These are phyloP conservation scores for Apogon hyalosoma DNA, from an alignment of 2,797 vertebrate species.

Conservation along the genomic window DNA sequence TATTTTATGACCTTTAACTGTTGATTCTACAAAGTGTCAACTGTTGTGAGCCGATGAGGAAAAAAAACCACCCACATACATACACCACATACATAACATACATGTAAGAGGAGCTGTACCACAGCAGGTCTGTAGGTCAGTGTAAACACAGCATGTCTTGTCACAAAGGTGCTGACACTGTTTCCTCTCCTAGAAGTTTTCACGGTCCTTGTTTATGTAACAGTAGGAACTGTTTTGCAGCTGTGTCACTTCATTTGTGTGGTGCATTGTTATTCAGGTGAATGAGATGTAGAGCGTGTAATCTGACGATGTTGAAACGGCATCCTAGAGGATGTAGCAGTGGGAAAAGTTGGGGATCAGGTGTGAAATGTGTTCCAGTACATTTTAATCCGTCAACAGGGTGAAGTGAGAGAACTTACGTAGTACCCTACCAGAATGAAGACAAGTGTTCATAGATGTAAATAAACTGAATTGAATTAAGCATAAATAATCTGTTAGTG, in stretches of 20 bases:
- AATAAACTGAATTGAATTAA: no score
- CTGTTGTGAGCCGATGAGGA: slow-evolving; percentile 1
- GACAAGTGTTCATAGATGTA: no score
- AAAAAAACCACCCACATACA: background rate
- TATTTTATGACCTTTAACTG: slow-evolving; percentile 15
- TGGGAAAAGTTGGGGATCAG: slow-evolving; percentile 37
- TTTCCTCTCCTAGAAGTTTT: slow-evolving; percentile 28
- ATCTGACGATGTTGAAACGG: slow-evolving; percentile 43
- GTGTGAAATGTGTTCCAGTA: slow-evolving; percentile 33
- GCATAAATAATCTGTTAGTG: no score
- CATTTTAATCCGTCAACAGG: slow-evolving; percentile 2
- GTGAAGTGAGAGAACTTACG: slow-evolving; percentile 11
- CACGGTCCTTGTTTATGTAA: slow-evolving; percentile 14
- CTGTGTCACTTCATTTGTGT: slow-evolving; percentile 42
- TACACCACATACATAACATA: background rate
- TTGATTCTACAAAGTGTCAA: background rate
- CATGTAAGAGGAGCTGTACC: slow-evolving; percentile 10
- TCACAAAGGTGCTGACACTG: slow-evolving; percentile 14
- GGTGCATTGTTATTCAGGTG: slow-evolving; percentile 53
- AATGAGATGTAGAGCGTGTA: slow-evolving; percentile 68
- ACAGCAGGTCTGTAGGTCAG: slow-evolving; percentile 14
- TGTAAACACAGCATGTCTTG: background rate
- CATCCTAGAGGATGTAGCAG: slow-evolving; percentile 3
- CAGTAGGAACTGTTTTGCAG: slow-evolving; percentile 36
- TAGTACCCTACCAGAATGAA: no score